Conservation (phyloP, 2,113 vertebrate genomes). For the Sapajus apella region DNA sequence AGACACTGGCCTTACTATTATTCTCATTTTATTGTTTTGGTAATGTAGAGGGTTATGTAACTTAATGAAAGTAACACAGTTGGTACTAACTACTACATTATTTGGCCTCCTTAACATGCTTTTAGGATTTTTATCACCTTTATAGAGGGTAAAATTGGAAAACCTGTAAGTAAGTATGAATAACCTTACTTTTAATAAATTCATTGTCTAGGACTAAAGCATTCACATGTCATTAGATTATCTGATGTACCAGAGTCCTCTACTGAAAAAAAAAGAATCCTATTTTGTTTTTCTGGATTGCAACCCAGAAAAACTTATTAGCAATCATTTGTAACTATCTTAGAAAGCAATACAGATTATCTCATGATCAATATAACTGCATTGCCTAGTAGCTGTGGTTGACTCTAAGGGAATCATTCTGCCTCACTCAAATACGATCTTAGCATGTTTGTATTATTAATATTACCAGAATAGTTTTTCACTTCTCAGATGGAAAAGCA, state of each 20-base stretch:
- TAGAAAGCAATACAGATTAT: conserved; percentile 37
- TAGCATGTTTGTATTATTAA: background rate
- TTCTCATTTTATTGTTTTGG: background rate
- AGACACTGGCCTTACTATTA: background rate
- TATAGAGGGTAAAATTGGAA: background rate
- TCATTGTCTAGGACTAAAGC: background rate
- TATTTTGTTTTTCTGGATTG: background rate
- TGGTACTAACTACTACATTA: background rate
- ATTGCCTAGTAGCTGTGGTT: background rate
- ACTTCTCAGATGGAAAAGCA: background rate
- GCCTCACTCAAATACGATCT: background rate
- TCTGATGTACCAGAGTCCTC: background rate
- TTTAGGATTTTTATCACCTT: background rate
- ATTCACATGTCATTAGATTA: background rate
- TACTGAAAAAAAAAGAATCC: background rate
- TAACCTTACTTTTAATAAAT: conserved; percentile 9
- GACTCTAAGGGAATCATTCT: background rate
- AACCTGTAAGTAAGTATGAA: background rate
- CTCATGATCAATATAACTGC: background rate
- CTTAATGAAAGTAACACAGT: background rate
- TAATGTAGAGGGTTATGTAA: background rate
- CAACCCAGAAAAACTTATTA: background rate
- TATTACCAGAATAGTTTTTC: background rate
- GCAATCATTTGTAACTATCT: background rate
- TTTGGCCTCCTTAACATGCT: background rate